Percentiles rank a stretch among this genome's conserved stretches.
phyloP scores from a whole-genome alignment of 2,797 vertebrate species.

The Anableps anableps region DNA sequence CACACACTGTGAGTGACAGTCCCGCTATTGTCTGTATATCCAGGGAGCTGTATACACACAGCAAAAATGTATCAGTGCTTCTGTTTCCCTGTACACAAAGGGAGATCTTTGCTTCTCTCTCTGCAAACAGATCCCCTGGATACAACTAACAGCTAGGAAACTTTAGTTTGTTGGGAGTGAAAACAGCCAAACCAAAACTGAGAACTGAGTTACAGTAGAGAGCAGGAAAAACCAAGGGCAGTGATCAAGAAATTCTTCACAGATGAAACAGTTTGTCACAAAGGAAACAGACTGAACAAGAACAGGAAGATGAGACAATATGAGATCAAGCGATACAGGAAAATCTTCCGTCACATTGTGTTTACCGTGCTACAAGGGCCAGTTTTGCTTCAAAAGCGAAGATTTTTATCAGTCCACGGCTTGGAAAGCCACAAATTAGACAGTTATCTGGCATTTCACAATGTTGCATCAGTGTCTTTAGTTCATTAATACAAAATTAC shows the following conservation, averaged over 20 bases:
- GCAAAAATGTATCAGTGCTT: constrained; percentile 80
- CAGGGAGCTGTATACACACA: constrained; percentile 75
- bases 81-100: constrained; percentile 71
- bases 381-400: constrained; percentile 27
- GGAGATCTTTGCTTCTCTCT: constrained; percentile 53
- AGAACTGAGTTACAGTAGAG: constrained; percentile 24
- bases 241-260: constrained; percentile 17
- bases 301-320: constrained; percentile 18
- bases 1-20: constrained; percentile 54
- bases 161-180: constrained; percentile 23
- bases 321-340: constrained; percentile 13
- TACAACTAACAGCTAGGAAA: constrained; percentile 64
- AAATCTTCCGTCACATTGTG: neutral
- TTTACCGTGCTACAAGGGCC: constrained; percentile 3
- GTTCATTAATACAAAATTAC: neutral
- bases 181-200: constrained; percentile 33
- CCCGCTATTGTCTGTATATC: constrained; percentile 65
- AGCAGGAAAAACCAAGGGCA: neutral
- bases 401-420: neutral
- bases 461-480: constrained; percentile 41
- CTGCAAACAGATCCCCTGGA: constrained; percentile 68
- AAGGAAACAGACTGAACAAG: constrained; percentile 32
- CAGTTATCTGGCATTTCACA: constrained; percentile 36
- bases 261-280: constrained; percentile 22
- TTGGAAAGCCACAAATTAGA: neutral